Conservation (phyloP, 2,888 invertebrate species). For the Philereme vetulata region DNA sequence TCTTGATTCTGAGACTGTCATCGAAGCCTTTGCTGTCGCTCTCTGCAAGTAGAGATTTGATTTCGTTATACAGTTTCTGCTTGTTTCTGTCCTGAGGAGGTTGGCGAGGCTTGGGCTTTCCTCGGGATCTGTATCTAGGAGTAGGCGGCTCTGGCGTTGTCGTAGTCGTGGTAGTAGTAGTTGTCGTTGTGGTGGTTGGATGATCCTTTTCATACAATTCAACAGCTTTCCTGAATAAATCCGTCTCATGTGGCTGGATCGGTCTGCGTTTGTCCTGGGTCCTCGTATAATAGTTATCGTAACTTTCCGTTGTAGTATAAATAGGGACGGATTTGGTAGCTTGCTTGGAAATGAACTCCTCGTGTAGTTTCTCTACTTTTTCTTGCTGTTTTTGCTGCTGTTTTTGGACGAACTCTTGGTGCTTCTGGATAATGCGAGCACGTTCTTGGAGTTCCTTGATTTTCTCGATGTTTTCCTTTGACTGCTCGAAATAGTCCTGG, state of each 20-base stretch:
- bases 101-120: slow-evolving; percentile 64
- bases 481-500: slow-evolving; percentile 83
- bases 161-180: slow-evolving; percentile 86
- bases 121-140: slow-evolving; percentile 63
- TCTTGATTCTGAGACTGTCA: slow-evolving; percentile 75
- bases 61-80: slow-evolving; percentile 84
- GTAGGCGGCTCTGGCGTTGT: slow-evolving; percentile 70
- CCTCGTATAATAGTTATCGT: slow-evolving; percentile 67
- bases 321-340: slow-evolving; percentile 85
- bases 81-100: slow-evolving; percentile 81
- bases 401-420: slow-evolving; percentile 90
- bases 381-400: slow-evolving; percentile 91
- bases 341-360: slow-evolving; percentile 88
- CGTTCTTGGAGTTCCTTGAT: slow-evolving; percentile 88
- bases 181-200: slow-evolving; percentile 87
- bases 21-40: slow-evolving; percentile 84
- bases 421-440: slow-evolving; percentile 88
- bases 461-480: slow-evolving; percentile 85
- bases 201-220: slow-evolving; percentile 87
- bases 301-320: slow-evolving; percentile 77
- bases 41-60: slow-evolving; percentile 81
- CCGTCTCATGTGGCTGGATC: slow-evolving; percentile 85
- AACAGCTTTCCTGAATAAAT: slow-evolving; percentile 86
- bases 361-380: slow-evolving; percentile 89
- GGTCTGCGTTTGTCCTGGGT: slow-evolving; percentile 74